These are phyloP conservation scores for Cotesia glomerata DNA, from an alignment of 1,140 invertebrate species.

Conservation along the genomic window DNA sequence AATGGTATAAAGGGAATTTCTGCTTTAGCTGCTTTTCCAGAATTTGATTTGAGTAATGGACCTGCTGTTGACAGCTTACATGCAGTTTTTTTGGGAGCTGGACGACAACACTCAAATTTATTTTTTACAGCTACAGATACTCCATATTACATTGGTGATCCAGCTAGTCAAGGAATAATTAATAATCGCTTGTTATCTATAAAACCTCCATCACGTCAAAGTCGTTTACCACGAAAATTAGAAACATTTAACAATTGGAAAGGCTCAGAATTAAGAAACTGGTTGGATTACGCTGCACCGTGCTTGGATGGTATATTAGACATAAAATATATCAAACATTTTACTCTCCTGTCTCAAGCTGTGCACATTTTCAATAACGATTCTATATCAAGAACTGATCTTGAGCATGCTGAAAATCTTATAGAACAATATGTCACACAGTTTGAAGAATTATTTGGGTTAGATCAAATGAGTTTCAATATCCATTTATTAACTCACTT, in stretches of 20 bases:
- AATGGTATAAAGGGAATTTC: constrained; percentile 14
- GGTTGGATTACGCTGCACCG: constrained; percentile 3
- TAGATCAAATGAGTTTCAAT: constrained; percentile 29
- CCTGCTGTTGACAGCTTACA: neutral
- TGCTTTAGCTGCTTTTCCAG: constrained; percentile 1
- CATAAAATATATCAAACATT: neutral
- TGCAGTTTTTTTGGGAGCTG: constrained; percentile 4
- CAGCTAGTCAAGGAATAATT: neutral
- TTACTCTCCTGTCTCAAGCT: neutral
- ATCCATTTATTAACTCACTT: constrained; percentile 31
- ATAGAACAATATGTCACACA: neutral
- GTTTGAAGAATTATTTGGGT: constrained; percentile 21
- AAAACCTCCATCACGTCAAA: constrained; percentile 7
- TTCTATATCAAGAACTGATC: neutral
- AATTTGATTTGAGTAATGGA: constrained; percentile 3
- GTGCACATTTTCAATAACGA: neutral
- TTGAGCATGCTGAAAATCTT: neutral
- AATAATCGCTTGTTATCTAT: constrained; percentile 8
- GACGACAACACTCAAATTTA: constrained; percentile 4
- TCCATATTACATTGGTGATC: constrained; percentile 4
- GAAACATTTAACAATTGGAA: constrained; percentile 5
- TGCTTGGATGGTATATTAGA: constrained; percentile 4
- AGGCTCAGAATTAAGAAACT: constrained; percentile 19
- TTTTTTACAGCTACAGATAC: neutral
- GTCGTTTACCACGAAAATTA: neutral